Evolutionary conservation across 2,888 invertebrate species (phyloP), one percentile per base, ranked within the genome.

Genomic region (Orthosia gothica): DNA sequence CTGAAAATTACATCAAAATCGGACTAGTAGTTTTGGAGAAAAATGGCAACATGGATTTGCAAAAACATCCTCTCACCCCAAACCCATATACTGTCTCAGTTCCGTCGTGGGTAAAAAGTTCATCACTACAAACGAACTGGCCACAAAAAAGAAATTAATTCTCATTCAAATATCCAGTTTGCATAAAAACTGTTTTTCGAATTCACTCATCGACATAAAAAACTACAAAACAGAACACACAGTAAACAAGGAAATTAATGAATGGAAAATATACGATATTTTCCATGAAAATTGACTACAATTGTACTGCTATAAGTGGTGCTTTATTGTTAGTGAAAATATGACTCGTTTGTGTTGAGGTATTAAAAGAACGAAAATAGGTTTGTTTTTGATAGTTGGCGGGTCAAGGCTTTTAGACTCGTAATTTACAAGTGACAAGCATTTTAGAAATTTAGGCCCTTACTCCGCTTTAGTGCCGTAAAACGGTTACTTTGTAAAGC

Each of bases 291-390:
- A 55, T 23, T 40, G 20, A 76, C 40, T 45, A 64, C 26, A 40
- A 50, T 61, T 73, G 20, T 55, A 47, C 23, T n/a, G 26, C 15
- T 64, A 7, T 47, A 64, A 32, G 20, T 82, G 26, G 57, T 13
- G 16, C 45, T 62, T 82, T n/a, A n/a, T n/a, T 82, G 62, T 67
- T 67, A 40, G 9, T 18, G 16, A 32, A 62, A 81, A 57, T 65
- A 79, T 57, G 59, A 57, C 23, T 57, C 50, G 61, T 47, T 66
- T 57, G 23, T 74, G 47, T 62, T 1, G 13, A 23, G 13, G 15
- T 45, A 52, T 49, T 58, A 20, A 26, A 54, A 20, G 1, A 64
- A 49, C 26, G 54, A 47, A 74, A 59, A 52, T 64, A 49, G 23
- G 9, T 63, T 16, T 7, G 16, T 13, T 23, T 55, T 49, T 54